Conservation (phyloP, 2,797 vertebrate genomes). For the Lacerta bilineata region DNA sequence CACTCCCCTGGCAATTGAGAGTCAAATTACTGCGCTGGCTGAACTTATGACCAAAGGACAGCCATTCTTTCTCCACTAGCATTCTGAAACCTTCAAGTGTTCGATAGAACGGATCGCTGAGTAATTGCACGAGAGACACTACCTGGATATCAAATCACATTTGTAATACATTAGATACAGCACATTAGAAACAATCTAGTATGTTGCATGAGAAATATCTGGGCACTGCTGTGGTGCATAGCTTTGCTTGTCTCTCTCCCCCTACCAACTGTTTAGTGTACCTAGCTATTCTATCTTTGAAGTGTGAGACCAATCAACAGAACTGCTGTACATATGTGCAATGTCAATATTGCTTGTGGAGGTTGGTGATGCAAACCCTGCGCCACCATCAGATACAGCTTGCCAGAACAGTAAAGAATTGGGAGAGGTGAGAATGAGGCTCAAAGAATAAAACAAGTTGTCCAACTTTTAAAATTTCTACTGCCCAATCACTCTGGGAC, state of each 20-base stretch:
- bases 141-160: constrained; percentile 81
- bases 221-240: neutral
- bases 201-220: neutral
- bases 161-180: constrained; percentile 2
- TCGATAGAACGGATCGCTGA: constrained; percentile 97
- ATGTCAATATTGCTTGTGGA: neutral
- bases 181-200: constrained; percentile 22
- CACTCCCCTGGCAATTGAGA: constrained; percentile 93
- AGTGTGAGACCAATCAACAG: neutral
- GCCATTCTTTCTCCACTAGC: constrained; percentile 97
- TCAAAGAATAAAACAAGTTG: neutral
- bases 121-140: constrained; percentile 93
- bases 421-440: neutral
- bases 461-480: neutral
- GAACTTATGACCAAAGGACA: constrained; percentile 98
- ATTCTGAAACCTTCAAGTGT: constrained; percentile 97
- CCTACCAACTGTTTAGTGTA: neutral
- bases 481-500: no score
- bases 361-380: no score
- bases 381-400: neutral
- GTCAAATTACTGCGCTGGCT: constrained; percentile 93
- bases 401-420: neutral
- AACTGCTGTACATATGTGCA: neutral
- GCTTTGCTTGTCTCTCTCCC: neutral
- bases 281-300: neutral